A percentile compares a stretch with the other conserved stretches of the same genome.
phyloP scores from a whole-genome alignment of 2,888 invertebrate species.

The Ornithoptera alexandrae region DNA sequence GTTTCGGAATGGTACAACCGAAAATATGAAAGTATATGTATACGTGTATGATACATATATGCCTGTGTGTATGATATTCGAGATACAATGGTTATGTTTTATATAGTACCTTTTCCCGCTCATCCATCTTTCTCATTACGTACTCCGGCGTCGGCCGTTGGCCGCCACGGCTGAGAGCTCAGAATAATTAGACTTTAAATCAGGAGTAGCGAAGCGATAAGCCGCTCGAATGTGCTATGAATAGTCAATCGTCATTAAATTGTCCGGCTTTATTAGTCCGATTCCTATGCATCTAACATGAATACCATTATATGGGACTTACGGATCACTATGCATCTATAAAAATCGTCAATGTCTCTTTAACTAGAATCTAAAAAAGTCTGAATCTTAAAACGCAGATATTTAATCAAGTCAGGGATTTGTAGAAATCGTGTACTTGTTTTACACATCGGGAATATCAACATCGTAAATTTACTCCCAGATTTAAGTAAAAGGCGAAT shows the following conservation, averaged over 20 bases:
- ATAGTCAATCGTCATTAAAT: conserved; percentile 79
- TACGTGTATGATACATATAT: background rate
- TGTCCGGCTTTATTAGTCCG: conserved; percentile 77
- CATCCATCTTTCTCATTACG: conserved; percentile 66
- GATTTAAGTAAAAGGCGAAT: too few relatives aligned
- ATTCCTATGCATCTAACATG: conserved; percentile 49
- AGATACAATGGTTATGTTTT: conserved; percentile 76
- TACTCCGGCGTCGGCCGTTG: conserved; percentile 62
- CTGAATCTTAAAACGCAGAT: background rate
- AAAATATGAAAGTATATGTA: background rate
- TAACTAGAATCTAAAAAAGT: background rate
- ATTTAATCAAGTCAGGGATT: too few relatives aligned
- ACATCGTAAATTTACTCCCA: too few relatives aligned
- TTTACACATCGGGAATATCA: too few relatives aligned
- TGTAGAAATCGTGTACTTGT: too few relatives aligned
- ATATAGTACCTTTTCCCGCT: conserved; percentile 48
- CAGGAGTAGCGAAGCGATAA: conserved; percentile 76
- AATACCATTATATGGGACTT: conserved; percentile 31
- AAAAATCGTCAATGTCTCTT: too few relatives aligned
- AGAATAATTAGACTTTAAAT: conserved; percentile 78
- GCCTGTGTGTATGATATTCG: conserved; percentile 13
- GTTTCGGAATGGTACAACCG: background rate
- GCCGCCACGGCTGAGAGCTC: conserved; percentile 72
- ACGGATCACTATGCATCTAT: background rate
- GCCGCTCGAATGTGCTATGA: conserved; percentile 75